phyloP scores from a whole-genome alignment of 1,140 invertebrate species.

The Drosophila suzukii region DNA sequence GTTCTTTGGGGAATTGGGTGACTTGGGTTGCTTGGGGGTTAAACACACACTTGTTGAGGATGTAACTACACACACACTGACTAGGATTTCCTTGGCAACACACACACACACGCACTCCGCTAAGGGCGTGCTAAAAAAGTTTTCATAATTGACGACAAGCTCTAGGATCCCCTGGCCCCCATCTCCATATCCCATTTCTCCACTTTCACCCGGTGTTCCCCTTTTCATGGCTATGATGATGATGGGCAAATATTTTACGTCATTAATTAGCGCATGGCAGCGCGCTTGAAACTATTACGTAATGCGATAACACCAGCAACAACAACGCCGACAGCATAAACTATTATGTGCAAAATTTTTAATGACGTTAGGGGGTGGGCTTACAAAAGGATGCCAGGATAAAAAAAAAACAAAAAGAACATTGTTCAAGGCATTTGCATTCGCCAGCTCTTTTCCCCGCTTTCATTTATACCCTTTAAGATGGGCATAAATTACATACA shows the following conservation, averaged over 20 bases:
- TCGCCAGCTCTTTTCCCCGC: neutral
- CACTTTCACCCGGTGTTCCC: slow-evolving; percentile 5
- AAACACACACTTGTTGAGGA: slow-evolving; percentile 59
- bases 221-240: slow-evolving; percentile 43
- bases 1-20: neutral
- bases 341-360: slow-evolving; percentile 73
- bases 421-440: slow-evolving; percentile 37
- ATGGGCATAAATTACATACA: too few relatives aligned
- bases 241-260: slow-evolving; percentile 79
- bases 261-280: slow-evolving; percentile 72
- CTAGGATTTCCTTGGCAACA: too few relatives aligned
- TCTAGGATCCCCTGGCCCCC: slow-evolving; percentile 8
- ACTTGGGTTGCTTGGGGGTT: neutral
- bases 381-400: slow-evolving; percentile 40
- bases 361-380: slow-evolving; percentile 47
- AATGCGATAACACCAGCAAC: slow-evolving; percentile 64
- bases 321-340: slow-evolving; percentile 42
- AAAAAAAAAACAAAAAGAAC: slow-evolving; percentile 35
- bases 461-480: slow-evolving; percentile 9
- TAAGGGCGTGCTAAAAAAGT: slow-evolving; percentile 63
- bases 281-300: slow-evolving; percentile 71
- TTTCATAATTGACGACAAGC: slow-evolving; percentile 77
- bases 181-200: neutral
- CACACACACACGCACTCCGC: slow-evolving; percentile 21
- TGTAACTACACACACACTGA: slow-evolving; percentile 4